These are phyloP conservation scores for Pan troglodytes DNA, from an alignment of 2,113 vertebrate species.

Conservation along the genomic window NHGRI_mPanTro3-v2.1_pri NC_086016.1:46962001-46962500, in stretches of 20 bases:
- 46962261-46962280: too few relatives aligned
- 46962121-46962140: not conserved
- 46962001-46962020: not conserved
- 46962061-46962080: not conserved
- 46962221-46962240: not conserved
- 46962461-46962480: fast-evolving
- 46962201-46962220: not conserved
- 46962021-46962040: not conserved
- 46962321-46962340: not conserved
- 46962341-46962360: not conserved
- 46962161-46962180: not conserved
- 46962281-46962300: fast-evolving
- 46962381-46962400: not conserved
- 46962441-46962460: not conserved
- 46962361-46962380: too few relatives aligned
- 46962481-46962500: fast-evolving
- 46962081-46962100: too few relatives aligned
- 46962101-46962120: not conserved
- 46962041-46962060: not conserved
- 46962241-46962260: fast-evolving
- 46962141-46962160: fast-evolving
- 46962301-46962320: fast-evolving
- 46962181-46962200: fast-evolving
- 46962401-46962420: fast-evolving
- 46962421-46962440: fast-evolving